Conservation (phyloP, 2,113 vertebrate genomes). For the Pachyramphus minor region DNA sequence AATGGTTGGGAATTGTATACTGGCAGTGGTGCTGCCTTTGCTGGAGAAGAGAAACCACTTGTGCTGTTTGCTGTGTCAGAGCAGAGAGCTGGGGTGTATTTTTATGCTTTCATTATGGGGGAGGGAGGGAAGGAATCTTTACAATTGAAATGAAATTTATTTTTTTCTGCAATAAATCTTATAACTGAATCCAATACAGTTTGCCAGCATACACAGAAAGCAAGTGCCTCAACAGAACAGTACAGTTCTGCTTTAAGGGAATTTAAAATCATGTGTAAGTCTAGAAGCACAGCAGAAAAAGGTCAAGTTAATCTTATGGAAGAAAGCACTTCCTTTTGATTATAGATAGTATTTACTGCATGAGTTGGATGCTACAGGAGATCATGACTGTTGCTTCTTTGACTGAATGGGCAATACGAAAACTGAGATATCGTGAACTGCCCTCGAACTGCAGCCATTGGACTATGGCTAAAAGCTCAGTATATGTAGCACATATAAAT, state of each 20-base stretch:
- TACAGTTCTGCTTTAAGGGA: not conserved
- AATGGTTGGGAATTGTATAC: not conserved
- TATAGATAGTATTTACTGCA: not conserved
- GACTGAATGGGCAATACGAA: not conserved
- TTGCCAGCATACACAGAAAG: not conserved
- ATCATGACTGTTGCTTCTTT: not conserved
- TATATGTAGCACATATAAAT: accelerated
- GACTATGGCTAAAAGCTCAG: not conserved
- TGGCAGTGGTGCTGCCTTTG: not conserved
- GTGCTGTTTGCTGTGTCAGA: not conserved
- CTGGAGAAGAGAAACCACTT: not conserved
- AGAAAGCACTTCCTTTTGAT: not conserved
- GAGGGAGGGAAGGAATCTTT: accelerated
- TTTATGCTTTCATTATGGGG: not conserved
- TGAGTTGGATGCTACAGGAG: not conserved
- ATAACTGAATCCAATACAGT: not conserved
- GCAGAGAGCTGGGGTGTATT: not conserved
- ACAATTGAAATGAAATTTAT: not conserved
- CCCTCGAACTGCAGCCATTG: not conserved
- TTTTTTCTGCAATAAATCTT: not conserved
- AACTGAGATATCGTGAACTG: not conserved
- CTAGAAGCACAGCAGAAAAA: not conserved
- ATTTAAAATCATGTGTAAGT: not conserved
- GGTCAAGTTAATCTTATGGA: not conserved
- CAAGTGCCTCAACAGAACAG: not conserved